Evolutionary conservation across 2,113 vertebrate species (phyloP).

Genomic region (Atherinomorus stipes): DNA sequence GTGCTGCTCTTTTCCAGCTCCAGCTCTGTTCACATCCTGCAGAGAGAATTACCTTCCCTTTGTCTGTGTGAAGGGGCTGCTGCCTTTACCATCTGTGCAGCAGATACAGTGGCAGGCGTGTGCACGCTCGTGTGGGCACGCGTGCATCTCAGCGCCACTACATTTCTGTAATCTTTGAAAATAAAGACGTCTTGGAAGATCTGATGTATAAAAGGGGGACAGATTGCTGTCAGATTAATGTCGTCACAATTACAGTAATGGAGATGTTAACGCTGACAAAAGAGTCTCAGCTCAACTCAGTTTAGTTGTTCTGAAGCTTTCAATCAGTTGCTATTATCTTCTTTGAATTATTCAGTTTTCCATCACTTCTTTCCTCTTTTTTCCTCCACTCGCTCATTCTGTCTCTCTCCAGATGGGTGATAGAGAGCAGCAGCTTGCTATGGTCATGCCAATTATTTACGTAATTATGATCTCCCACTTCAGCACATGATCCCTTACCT

Average conservation of each 20-base stretch:
- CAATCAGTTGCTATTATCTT: not conserved
- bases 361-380: constrained; percentile 12
- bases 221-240: constrained; percentile 4
- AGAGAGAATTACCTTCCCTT: constrained; percentile 80
- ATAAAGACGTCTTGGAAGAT: constrained; percentile 33
- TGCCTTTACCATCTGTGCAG: constrained; percentile 78
- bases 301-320: constrained; percentile 10
- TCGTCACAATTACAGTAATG: constrained; percentile 4
- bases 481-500: constrained; percentile 99
- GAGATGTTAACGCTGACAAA: constrained; percentile 4
- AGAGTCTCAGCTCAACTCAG: not conserved
- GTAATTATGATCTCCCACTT: constrained; percentile 99
- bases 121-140: not conserved
- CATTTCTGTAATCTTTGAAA: constrained; percentile 29
- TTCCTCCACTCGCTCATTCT: not conserved
- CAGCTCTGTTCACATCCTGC: constrained; percentile 70
- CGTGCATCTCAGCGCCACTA: not conserved
- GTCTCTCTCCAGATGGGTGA: constrained; percentile 91
- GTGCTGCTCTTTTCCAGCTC: constrained; percentile 72
- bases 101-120: constrained; percentile 62
- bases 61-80: constrained; percentile 75
- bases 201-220: constrained; percentile 3
- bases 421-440: constrained; percentile 94
- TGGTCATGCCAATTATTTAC: constrained; percentile 99
- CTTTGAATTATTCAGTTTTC: not conserved